phyloP scores from a whole-genome alignment of 2,113 vertebrate genomes.

The Lampris incognitus region DNA sequence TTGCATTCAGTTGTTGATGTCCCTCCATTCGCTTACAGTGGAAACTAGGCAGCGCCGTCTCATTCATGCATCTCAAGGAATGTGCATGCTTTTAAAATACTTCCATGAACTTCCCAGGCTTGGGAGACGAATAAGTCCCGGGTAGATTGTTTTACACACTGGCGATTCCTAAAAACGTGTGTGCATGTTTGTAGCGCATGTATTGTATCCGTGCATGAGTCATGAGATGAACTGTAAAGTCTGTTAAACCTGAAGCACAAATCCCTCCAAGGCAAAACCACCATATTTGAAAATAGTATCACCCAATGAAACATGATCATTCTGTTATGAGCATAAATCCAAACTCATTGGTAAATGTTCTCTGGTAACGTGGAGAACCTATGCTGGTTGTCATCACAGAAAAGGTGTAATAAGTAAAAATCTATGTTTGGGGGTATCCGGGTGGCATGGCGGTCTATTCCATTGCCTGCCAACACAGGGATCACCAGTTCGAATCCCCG shows the following conservation, averaged over 20 bases:
- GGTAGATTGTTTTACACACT: not conserved
- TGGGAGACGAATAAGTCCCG: not conserved
- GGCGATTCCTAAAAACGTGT: not conserved
- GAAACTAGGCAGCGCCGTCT: conserved; percentile 12
- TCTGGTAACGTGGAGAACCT: not conserved
- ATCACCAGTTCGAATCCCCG: no score
- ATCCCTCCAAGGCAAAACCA: not conserved
- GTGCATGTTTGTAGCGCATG: not conserved
- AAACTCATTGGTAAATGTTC: conserved; percentile 15
- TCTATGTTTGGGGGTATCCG: no score
- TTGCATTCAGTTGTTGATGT: conserved; percentile 37
- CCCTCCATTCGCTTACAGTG: conserved; percentile 7
- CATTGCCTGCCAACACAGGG: no score
- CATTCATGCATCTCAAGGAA: not conserved
- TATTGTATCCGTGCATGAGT: not conserved
- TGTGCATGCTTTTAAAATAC: conserved; percentile 6
- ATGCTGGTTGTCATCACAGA: not conserved
- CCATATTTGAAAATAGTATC: not conserved
- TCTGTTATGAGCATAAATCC: conserved; percentile 27
- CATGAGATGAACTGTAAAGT: no score
- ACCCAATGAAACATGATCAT: conserved; percentile 3
- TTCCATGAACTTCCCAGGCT: not conserved
- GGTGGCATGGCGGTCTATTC: no score
- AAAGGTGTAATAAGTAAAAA: no score
- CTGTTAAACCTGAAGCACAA: not conserved